Conservation (phyloP, 2,888 invertebrate species). For the Lasioglossum figueresi region DNA sequence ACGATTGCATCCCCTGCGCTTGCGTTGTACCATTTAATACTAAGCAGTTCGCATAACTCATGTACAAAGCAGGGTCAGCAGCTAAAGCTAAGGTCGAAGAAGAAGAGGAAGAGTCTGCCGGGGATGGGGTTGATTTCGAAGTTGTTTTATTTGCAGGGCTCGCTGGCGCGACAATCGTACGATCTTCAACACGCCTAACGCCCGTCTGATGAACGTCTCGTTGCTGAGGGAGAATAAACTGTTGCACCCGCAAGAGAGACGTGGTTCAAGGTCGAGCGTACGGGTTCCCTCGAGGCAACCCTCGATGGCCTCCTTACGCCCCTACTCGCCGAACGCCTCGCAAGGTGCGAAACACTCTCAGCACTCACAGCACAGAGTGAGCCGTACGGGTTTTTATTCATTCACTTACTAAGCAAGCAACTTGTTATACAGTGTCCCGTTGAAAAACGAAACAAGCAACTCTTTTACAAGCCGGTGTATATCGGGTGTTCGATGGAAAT, state of each 20-base stretch:
- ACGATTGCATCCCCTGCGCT: background rate
- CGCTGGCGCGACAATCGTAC: slow-evolving; percentile 96
- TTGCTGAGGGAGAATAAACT: slow-evolving; percentile 92
- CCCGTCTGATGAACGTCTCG: slow-evolving; percentile 96
- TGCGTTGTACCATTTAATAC: background rate
- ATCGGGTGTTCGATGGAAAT: slow-evolving; percentile 62
- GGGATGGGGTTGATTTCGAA: too few relatives aligned
- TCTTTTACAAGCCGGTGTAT: slow-evolving; percentile 52
- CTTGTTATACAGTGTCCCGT: slow-evolving; percentile 72
- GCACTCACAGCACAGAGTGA: slow-evolving; percentile 80
- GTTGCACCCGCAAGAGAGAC: slow-evolving; percentile 90
- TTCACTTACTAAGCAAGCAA: slow-evolving; percentile 83
- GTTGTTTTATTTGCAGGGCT: slow-evolving; percentile 87
- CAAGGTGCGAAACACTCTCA: slow-evolving; percentile 86
- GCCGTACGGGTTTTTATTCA: slow-evolving; percentile 83
- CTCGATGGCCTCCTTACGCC: slow-evolving; percentile 93
- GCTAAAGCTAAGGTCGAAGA: too few relatives aligned
- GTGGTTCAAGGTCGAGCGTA: slow-evolving; percentile 92
- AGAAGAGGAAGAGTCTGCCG: too few relatives aligned
- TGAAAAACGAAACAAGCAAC: slow-evolving; percentile 64
- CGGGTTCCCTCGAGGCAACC: slow-evolving; percentile 93
- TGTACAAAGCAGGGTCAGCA: background rate
- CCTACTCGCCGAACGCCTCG: slow-evolving; percentile 90
- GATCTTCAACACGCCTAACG: slow-evolving; percentile 97
- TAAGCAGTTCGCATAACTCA: too few relatives aligned